phyloP scores from a whole-genome alignment of 2,113 vertebrate species.

The Alethe castanea region DNA sequence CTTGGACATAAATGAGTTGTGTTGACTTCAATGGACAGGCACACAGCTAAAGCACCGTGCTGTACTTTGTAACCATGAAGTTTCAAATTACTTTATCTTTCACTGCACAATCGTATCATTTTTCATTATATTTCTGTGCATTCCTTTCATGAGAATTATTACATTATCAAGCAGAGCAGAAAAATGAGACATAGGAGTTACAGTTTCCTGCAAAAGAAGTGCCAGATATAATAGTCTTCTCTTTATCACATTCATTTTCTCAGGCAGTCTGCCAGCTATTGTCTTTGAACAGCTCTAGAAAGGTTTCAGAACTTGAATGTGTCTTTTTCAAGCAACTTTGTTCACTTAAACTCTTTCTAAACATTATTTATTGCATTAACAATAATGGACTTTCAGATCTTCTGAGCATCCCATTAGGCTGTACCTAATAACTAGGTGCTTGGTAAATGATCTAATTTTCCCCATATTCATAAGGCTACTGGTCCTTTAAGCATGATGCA shows the following conservation, averaged over 20 bases:
- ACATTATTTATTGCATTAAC: not conserved
- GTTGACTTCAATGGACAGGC: not conserved
- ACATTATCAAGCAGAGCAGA: conserved; percentile 30
- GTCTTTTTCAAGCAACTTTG: not conserved
- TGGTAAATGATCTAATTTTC: not conserved
- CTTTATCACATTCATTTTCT: not conserved
- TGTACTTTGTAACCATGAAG: not conserved
- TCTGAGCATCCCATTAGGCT: not conserved
- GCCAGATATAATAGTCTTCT: conserved; percentile 17
- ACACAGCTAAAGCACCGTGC: not conserved
- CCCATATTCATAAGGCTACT: not conserved
- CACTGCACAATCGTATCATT: conserved; percentile 8
- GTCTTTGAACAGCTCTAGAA: not conserved
- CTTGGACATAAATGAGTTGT: not conserved
- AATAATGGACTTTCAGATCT: not conserved
- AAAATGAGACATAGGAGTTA: conserved; percentile 20
- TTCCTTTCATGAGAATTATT: conserved; percentile 23
- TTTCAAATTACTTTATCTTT: conserved; percentile 40
- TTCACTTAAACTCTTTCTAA: not conserved
- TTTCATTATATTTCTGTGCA: conserved; percentile 31
- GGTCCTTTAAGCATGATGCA: not conserved
- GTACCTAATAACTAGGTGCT: not conserved
- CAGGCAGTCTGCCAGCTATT: not conserved
- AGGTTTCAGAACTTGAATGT: not conserved
- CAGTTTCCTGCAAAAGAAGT: not conserved